Evolutionary conservation across 2,113 vertebrate genomes (phyloP).

Genomic region (Apteryx mantelli): DNA sequence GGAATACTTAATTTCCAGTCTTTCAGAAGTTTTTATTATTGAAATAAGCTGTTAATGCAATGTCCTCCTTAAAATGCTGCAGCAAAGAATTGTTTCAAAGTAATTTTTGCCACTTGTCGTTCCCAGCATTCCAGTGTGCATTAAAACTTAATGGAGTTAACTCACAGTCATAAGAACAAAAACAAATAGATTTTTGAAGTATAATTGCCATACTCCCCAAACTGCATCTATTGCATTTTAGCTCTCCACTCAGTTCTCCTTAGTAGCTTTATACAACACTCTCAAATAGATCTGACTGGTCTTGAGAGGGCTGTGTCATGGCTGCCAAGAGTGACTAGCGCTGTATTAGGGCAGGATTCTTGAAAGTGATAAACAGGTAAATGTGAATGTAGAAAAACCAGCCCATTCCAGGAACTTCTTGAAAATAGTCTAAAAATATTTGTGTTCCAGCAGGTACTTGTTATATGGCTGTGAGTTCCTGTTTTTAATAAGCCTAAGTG

Average conservation of each 20-base stretch:
- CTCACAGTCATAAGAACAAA: neutral
- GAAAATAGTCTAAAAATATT: neutral
- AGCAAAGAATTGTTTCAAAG: neutral
- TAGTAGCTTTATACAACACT: neutral
- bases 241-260: neutral
- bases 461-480: neutral
- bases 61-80: neutral
- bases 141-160: neutral
- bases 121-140: neutral
- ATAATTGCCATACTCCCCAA: neutral
- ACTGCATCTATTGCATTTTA: neutral
- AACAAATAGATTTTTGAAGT: neutral
- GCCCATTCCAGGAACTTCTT: neutral
- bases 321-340: neutral
- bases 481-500: neutral
- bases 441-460: neutral
- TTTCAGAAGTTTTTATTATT: conserved; percentile 31
- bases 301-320: neutral
- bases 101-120: neutral
- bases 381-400: neutral
- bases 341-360: neutral
- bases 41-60: conserved; percentile 26
- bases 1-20: conserved; percentile 41
- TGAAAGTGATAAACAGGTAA: neutral
- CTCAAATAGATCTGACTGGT: neutral